These are phyloP conservation scores for Amazona ochrocephala DNA, from an alignment of 2,797 vertebrate species.

Conservation along the genomic window DNA sequence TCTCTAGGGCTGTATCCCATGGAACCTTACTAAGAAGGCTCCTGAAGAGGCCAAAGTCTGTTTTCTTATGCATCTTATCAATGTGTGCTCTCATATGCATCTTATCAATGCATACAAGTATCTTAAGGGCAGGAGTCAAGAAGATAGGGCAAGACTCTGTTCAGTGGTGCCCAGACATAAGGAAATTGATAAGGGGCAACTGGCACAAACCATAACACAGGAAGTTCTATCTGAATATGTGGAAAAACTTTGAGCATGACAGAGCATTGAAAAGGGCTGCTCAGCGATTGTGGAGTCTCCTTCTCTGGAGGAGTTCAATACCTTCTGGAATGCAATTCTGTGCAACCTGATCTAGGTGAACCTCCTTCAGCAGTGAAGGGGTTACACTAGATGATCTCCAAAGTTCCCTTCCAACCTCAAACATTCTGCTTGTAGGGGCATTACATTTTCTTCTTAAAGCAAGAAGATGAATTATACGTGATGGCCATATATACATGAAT, in stretches of 20 bases:
- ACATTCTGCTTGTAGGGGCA: not conserved
- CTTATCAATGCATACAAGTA: not conserved
- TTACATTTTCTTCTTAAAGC: not conserved
- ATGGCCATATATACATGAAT: not conserved
- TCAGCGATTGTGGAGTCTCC: not conserved
- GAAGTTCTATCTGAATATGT: not conserved
- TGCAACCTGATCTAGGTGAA: not conserved
- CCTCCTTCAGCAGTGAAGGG: not conserved
- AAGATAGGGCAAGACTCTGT: not conserved
- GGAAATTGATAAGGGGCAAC: not conserved
- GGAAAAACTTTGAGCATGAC: not conserved
- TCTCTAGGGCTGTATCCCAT: not conserved
- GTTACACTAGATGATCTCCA: not conserved
- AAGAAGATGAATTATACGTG: not conserved
- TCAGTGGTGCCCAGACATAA: not conserved
- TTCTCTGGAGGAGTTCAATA: not conserved
- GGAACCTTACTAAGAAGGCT: not conserved
- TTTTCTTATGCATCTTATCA: not conserved
- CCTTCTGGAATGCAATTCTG: not conserved
- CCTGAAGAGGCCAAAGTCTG: not conserved
- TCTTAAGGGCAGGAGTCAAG: not conserved
- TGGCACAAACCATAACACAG: not conserved
- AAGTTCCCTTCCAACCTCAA: not conserved
- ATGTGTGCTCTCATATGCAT: not conserved
- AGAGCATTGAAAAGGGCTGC: not conserved